Evolutionary conservation across 2,888 invertebrate genomes (phyloP).

Genomic region (Drosophila multiciliata): DNA sequence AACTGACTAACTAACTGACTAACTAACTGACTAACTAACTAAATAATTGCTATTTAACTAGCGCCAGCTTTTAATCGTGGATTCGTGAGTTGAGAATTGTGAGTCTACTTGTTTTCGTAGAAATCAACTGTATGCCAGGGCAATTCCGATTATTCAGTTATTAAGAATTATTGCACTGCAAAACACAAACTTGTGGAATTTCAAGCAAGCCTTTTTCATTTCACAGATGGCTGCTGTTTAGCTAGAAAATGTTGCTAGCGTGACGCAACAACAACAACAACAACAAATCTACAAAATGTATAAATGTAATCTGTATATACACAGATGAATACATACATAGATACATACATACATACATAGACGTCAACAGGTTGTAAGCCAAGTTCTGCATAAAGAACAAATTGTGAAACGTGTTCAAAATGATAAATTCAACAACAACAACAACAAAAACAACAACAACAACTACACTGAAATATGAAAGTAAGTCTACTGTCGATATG

Average conservation of each 20-base stretch:
- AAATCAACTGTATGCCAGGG: slow-evolving; percentile 36
- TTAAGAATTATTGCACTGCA: slow-evolving; percentile 4
- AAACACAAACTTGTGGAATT: slow-evolving; percentile 54
- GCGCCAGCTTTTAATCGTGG: slow-evolving; percentile 26
- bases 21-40: slow-evolving; percentile 22
- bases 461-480: slow-evolving; percentile 3
- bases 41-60: slow-evolving; percentile 32
- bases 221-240: slow-evolving; percentile 23
- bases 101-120: slow-evolving; percentile 23
- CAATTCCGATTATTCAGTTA: slow-evolving; percentile 43
- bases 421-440: slow-evolving; percentile 34
- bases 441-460: slow-evolving; percentile 20
- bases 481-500: slow-evolving; percentile 48
- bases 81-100: slow-evolving; percentile 3
- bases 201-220: slow-evolving; percentile 39
- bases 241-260: slow-evolving; percentile 21
- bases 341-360: not conserved
- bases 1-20: slow-evolving; percentile 16
- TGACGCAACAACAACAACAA: too few relatives aligned
- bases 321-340: not conserved
- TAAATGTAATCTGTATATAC: not conserved
- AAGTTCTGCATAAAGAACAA: slow-evolving; percentile 21
- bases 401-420: slow-evolving; percentile 53
- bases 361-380: slow-evolving; percentile 34
- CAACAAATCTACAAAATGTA: too few relatives aligned